Conservation (phyloP, 1,140 invertebrate genomes). For the Cydia strobilella region DNA sequence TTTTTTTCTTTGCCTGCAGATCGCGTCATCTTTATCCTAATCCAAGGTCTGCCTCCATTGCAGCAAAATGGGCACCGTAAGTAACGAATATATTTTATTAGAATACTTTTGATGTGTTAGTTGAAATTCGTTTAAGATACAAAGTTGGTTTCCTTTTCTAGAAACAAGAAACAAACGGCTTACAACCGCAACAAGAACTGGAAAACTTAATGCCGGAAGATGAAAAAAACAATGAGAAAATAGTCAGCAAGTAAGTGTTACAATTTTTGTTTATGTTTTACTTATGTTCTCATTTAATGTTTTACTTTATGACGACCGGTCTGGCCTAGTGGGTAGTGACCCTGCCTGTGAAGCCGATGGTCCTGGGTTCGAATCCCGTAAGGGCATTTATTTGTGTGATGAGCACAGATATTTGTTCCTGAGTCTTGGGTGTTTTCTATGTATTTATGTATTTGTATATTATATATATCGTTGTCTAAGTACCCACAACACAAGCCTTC, state of each 20-base stretch:
- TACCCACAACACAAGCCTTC: too few species aligned
- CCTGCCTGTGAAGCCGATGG: too few species aligned
- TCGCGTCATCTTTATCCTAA: neutral
- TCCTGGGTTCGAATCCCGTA: too few species aligned
- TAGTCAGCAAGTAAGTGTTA: conserved; percentile 62
- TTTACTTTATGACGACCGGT: too few species aligned
- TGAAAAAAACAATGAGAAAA: conserved; percentile 58
- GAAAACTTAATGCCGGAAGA: conserved; percentile 66
- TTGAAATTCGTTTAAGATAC: neutral
- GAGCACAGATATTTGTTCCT: too few species aligned
- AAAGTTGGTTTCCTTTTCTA: conserved; percentile 2
- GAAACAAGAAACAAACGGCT: conserved; percentile 59
- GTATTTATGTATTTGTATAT: too few species aligned
- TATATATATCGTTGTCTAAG: too few species aligned
- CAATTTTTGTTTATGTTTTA: neutral
- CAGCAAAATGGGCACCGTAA: conserved; percentile 16
- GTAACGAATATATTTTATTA: neutral
- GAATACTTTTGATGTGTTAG: neutral
- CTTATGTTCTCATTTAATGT: neutral
- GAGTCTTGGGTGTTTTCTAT: too few species aligned
- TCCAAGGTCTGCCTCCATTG: neutral
- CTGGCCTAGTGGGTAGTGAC: too few species aligned
- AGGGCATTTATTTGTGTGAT: too few species aligned
- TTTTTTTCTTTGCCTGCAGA: neutral
- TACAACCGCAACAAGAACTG: conserved; percentile 60